Evolutionary conservation across 2,797 vertebrate species (phyloP).

Genomic region (Onychomys torridus): DNA sequence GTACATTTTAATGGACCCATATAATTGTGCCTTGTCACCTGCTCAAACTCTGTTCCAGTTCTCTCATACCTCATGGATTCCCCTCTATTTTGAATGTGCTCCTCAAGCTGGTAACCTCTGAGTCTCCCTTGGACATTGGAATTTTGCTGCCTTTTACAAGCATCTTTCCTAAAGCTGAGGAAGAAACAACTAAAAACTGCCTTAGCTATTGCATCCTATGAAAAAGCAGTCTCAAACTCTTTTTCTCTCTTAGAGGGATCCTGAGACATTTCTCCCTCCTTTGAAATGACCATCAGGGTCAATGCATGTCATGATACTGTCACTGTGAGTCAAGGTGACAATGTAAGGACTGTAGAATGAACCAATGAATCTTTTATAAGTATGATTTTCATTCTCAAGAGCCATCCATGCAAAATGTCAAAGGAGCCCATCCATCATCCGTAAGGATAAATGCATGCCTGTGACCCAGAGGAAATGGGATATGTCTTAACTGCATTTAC

Average conservation of each 20-base stretch:
- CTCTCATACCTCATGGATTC: neutral
- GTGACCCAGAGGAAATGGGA: conserved; percentile 28
- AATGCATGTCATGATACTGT: conserved; percentile 56
- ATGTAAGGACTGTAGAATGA: conserved; percentile 43
- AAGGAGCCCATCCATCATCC: conserved; percentile 35
- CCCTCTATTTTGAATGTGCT: neutral
- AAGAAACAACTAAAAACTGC: conserved; percentile 28
- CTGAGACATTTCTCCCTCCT: conserved; percentile 27
- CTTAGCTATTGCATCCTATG: neutral
- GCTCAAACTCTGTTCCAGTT: neutral
- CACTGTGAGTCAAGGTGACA: conserved; percentile 68
- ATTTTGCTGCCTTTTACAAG: neutral
- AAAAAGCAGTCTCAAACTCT: neutral
- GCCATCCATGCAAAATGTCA: conserved; percentile 73
- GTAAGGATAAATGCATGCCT: neutral
- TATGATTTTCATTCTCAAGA: conserved; percentile 71
- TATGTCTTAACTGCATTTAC: conserved; percentile 10
- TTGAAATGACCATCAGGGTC: conserved; percentile 54
- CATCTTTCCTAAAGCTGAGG: conserved; percentile 6
- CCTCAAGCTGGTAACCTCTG: neutral
- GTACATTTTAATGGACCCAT: neutral
- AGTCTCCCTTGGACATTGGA: neutral
- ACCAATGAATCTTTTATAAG: conserved; percentile 77
- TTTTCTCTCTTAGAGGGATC: neutral
- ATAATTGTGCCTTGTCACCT: neutral